Conservation (phyloP, 2,888 invertebrate genomes). For the Frankliniella fusca region DNA sequence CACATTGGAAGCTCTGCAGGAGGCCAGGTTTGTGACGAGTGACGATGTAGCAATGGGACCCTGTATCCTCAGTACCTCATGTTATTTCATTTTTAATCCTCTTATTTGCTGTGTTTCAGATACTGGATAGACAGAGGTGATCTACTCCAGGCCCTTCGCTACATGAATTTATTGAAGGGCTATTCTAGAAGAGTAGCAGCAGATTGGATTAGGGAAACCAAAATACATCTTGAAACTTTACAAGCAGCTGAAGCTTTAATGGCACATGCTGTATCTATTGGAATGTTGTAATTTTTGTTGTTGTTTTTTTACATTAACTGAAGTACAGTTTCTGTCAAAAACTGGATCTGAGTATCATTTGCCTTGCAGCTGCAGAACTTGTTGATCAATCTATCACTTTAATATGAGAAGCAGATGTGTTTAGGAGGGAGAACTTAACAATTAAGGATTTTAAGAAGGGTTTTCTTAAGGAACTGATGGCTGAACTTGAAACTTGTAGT, state of each 20-base stretch:
- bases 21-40: conserved; percentile 31
- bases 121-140: conserved; percentile 35
- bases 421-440: no score
- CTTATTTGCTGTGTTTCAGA: conserved; percentile 28
- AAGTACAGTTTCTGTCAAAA: no score
- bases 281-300: conserved; percentile 9
- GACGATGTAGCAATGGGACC: neutral
- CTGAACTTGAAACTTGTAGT: conserved; percentile 20
- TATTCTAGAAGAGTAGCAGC: conserved; percentile 33
- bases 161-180: conserved; percentile 35
- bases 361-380: no score
- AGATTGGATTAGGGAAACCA: conserved; percentile 35
- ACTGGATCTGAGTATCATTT: no score
- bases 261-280: conserved; percentile 31
- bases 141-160: conserved; percentile 34
- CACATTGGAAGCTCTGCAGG: conserved; percentile 34
- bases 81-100: neutral
- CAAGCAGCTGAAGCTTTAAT: conserved; percentile 34
- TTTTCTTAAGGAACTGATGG: no score
- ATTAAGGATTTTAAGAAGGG: no score
- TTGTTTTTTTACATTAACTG: neutral
- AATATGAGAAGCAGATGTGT: no score
- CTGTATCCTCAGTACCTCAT: neutral
- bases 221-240: conserved; percentile 35
- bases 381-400: no score